phyloP scores from a whole-genome alignment of 2,797 vertebrate species.

The Acipenser ruthenus region DNA sequence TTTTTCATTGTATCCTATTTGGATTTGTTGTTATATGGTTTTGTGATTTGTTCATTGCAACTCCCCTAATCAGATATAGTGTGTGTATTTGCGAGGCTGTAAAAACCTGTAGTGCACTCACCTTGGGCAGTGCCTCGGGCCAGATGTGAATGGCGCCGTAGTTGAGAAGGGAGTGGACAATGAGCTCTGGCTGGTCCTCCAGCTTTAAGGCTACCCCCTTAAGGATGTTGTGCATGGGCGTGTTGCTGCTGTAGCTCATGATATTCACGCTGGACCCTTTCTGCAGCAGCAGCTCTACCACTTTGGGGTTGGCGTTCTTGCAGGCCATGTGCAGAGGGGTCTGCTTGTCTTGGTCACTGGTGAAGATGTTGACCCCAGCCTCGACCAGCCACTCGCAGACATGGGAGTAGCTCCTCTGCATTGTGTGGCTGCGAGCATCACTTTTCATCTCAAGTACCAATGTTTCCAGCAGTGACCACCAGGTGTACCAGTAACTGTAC shows the following conservation, averaged over 20 bases:
- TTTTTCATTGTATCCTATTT: too few species aligned
- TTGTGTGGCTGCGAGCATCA: conserved; percentile 63
- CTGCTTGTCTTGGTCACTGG: conserved; percentile 62
- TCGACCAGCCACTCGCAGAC: conserved; percentile 68
- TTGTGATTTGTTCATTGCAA: too few species aligned
- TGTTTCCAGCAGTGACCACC: too few species aligned
- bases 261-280: conserved; percentile 62
- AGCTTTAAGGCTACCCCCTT: conserved; percentile 67
- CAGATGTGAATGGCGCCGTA: conserved; percentile 79
- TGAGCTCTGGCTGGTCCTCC: conserved; percentile 68
- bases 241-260: conserved; percentile 86
- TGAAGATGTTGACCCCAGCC: conserved; percentile 54
- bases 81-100: too few species aligned
- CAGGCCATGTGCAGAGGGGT: conserved; percentile 84
- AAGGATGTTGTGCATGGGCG: conserved; percentile 81
- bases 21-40: too few species aligned
- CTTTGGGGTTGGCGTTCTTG: conserved; percentile 65
- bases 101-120: conserved; percentile 27
- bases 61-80: too few species aligned
- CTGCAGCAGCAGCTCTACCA: conserved; percentile 72
- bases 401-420: conserved; percentile 52
- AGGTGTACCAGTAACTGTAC: too few species aligned
- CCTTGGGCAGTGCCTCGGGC: conserved; percentile 85
- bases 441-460: too few species aligned
- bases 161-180: conserved; percentile 80